Base-by-base conservation (phyloP, 2,888 invertebrate genomes). In the Thelaira solivaga region DNA sequence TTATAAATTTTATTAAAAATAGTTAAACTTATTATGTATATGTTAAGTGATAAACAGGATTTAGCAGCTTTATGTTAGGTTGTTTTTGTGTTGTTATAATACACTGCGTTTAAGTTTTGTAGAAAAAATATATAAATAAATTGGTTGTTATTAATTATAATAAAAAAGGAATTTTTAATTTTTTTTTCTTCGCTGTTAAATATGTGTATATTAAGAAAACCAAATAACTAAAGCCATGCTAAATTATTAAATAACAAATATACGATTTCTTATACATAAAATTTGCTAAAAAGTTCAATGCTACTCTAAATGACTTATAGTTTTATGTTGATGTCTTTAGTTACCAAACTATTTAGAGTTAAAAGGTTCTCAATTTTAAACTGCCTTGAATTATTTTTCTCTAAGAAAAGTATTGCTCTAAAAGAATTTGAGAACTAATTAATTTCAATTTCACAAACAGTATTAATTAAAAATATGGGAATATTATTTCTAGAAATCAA, bases 221-320 rank as follows among this genome's bases (percentile, higher is more conserved):
- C n/a, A n/a, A n/a, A 73, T 36, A 65, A 13, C 51, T 65, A 51
- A 67, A 55, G 47, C 31, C 61, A 34, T 53, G 29, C 6, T 13
- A 36, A 29, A 16, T 36, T 47, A 51, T 26, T 8, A 13, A 2
- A 26, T 0, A n/a, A 72, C 7, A 13, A 18, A n/a, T 26, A 13
- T 16, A 49, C 49, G 69, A 49, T 53, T 29, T 47, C 26, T 53
- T 74, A 51, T 74, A 74, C 10, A 68, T 68, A 74, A 61, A 39
- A 45, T 8, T 67, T n/a, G n/a, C n/a, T n/a, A n/a, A 36, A 59
- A 74, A 34, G 13, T 59, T 24, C 36, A n/a, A 41, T 8, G 24
- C 10, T 41, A 64, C 24, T 26, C 4, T 29, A 11, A 29, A 36
- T n/a, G n/a, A 29, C 2, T n/a, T 26, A 5, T 22, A 10, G 8